Base-by-base conservation (phyloP, 2,888 invertebrate species). In the Ophion ventricosus region DNA sequence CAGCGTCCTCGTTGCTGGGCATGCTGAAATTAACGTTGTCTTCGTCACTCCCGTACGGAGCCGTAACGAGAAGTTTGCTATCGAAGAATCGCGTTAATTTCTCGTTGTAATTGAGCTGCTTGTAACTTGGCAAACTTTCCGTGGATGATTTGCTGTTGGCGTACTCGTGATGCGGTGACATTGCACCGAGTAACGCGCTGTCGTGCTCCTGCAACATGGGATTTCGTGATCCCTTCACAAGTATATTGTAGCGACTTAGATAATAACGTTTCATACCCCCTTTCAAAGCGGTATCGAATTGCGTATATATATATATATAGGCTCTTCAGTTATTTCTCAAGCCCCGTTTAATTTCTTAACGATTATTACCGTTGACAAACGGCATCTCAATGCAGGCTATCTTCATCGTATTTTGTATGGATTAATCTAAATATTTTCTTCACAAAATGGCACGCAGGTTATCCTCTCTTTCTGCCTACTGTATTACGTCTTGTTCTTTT, bases 41-140 rank as follows among this genome's bases (percentile, higher is more conserved):
- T 61, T 92, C 91, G 72, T 92, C 91, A 69, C 89, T 91, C 57
- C 88, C 90, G 73, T 90, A 91, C 69, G 84, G 86, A 1, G 86
- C 86, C 7, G 84, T 86, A 10, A 87, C 82, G 26, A 85, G 81
- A 10, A 90, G 89, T 66, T 91, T 89, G 83, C 92, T 93, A 64
- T 91, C 91, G 88, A 93, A 93, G 86, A 93, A 96, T 94, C 96
- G 94, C 91, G 96, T 95, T 85, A 97, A 94, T 90, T 97, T 98
- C 89, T 97, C 97, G 89, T 97, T 97, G 91, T 97, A 98, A 93
- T 97, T 98, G 8, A 98, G 94, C 91, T 97, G 97, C 90, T 96
- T 97, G 94, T 98, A 98, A 90, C 97, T 97, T 8, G 97, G 96
- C 0, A 96, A 96, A 0, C 97, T 97, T 90, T 96, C 97, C 0